Percentiles rank a stretch among this genome's conserved stretches.
Conservation (phyloP, 2,888 invertebrate species). For the Philaethria dido region DNA sequence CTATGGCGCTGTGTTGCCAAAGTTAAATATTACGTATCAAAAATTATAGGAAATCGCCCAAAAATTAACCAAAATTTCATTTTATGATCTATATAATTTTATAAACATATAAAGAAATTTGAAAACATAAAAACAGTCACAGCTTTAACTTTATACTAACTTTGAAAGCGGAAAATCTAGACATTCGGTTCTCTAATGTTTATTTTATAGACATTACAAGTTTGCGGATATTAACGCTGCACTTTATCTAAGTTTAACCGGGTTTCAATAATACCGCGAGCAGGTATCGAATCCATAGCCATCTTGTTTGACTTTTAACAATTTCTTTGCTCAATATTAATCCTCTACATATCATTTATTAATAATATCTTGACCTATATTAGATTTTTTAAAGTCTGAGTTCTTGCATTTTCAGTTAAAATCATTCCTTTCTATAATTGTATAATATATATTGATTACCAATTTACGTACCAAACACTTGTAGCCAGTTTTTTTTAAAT, state of each 20-base stretch:
- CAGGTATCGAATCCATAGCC: too few relatives aligned
- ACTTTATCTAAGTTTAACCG: too few relatives aligned
- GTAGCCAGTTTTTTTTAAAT: slow-evolving; percentile 62
- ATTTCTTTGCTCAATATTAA: slow-evolving; percentile 57
- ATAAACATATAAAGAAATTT: neutral
- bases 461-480: slow-evolving; percentile 64
- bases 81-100: too few relatives aligned
- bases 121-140: too few relatives aligned
- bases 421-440: slow-evolving; percentile 53
- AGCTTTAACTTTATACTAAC: neutral
- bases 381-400: slow-evolving; percentile 23
- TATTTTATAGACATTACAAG: neutral
- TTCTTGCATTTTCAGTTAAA: slow-evolving; percentile 41
- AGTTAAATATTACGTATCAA: slow-evolving; percentile 60
- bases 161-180: neutral
- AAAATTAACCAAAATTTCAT: neutral
- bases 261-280: too few relatives aligned
- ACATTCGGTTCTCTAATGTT: too few relatives aligned
- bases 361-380: slow-evolving; percentile 4
- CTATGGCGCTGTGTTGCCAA: slow-evolving; percentile 66
- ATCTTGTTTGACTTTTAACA: neutral
- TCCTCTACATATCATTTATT: slow-evolving; percentile 44
- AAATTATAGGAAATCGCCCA: neutral
- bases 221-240: too few relatives aligned
- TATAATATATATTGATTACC: slow-evolving; percentile 50